phyloP scores from a whole-genome alignment of 2,797 vertebrate species.

The Microcaecilia unicolor region DNA sequence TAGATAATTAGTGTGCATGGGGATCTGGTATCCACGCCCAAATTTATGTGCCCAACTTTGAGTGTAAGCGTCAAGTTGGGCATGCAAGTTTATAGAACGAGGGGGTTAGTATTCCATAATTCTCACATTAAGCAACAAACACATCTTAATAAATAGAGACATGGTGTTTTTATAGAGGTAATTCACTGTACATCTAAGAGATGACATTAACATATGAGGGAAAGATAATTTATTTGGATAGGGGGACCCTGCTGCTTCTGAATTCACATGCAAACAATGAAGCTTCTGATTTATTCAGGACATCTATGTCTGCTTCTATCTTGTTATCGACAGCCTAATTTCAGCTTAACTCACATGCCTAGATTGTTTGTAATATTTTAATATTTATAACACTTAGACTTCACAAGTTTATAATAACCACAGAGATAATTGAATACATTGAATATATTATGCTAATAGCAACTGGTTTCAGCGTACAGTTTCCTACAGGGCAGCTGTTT shows the following conservation, averaged over 20 bases:
- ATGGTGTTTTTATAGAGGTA: background rate
- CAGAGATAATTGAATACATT: conserved; percentile 39
- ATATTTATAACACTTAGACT: conserved; percentile 37
- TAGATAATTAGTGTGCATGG: no score
- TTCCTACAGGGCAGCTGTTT: conserved; percentile 36
- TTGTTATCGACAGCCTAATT: conserved; percentile 12
- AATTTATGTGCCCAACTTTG: no score
- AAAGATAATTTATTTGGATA: background rate
- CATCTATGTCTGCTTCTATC: background rate
- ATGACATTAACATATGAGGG: background rate
- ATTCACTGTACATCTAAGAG: background rate
- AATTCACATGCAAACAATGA: background rate
- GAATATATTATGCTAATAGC: no score
- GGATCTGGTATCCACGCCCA: no score
- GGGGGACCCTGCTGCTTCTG: background rate
- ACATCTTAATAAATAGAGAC: no score
- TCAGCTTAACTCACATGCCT: conserved; percentile 7
- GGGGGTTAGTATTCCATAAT: no score
- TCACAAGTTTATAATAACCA: conserved; percentile 33
- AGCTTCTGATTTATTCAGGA: background rate
- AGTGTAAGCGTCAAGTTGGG: no score
- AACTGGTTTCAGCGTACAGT: no score
- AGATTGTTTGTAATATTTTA: conserved; percentile 23
- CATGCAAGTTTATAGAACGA: no score
- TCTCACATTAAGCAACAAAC: no score